Evolutionary conservation across 2,888 invertebrate genomes (phyloP), one percentile per base, ranked within the genome.

Genomic region (Amblyteles armatorius): DNA sequence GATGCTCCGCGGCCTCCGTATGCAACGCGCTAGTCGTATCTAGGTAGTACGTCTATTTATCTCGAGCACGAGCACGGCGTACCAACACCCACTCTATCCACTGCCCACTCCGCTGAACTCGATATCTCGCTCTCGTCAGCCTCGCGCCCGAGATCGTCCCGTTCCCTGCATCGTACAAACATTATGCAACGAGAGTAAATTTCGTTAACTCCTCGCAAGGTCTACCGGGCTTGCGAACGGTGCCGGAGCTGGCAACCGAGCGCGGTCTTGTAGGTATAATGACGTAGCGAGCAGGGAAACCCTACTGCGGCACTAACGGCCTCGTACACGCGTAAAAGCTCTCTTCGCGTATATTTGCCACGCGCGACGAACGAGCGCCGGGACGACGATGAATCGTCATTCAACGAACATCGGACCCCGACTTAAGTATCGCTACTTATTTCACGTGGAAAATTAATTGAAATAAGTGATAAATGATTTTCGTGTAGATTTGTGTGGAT

Each of bases 151-250:
- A 22, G 13, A 26, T 68, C 68, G 68, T 68, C 50, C 40, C 29
- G 44, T 60, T 50, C 19, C 11, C 50, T 29, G 13, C 57, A 29
- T 73, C 55, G 44, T 44, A 65, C n/a, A 68, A 68, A 76, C 72
- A 82, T 85, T 85, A 85, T 79, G 85, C 85, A 85, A 85, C 82
- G 79, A 79, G 82, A 71, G 82, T 85, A 85, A 85, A 85, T 85
- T 85, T 85, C 82, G 85, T 82, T 85, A 85, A 85, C 82, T 82
- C 76, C 82, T 55, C 82, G 82, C 85, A 85, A 85, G 85, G 85
- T 85, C 82, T 82, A 57, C 50, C 52, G 67, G 60, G 60, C 67
- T 40, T 71, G 68, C 73, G 78, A 72, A 40, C 55, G 72, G 72
- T 50, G 67, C 57, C 26, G 71, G 36, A 50, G n/a, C 72, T 68